A percentile compares a stretch with the other conserved stretches of the same genome.
phyloP scores from a whole-genome alignment of 2,888 invertebrate genomes.

The Lasioglossum malachurum region DNA sequence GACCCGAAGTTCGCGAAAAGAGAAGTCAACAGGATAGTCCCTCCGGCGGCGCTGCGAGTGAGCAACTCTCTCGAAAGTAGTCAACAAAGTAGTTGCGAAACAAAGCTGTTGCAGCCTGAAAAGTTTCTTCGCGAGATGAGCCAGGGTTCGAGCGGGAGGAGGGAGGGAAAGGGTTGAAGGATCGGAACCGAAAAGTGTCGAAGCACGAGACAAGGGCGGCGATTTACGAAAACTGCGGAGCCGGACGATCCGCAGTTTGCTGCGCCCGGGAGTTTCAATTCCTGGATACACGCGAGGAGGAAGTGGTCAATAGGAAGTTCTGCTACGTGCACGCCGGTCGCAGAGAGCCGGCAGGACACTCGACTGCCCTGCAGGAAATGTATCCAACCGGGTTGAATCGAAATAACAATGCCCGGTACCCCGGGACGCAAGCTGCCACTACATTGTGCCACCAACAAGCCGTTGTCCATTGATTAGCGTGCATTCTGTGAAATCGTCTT shows the following conservation, averaged over 20 bases:
- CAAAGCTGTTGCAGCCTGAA: constrained; percentile 19
- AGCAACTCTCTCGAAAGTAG: neutral
- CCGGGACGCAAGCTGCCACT: constrained; percentile 29
- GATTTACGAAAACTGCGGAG: constrained; percentile 22
- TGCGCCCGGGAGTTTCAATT: constrained; percentile 57
- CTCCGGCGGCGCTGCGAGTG: neutral
- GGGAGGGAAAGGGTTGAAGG: neutral
- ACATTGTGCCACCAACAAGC: constrained; percentile 35
- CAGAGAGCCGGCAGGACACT: constrained; percentile 34
- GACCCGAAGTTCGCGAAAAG: constrained; percentile 1
- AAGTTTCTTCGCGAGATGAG: neutral
- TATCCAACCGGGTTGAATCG: constrained; percentile 61
- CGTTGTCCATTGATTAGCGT: constrained; percentile 38
- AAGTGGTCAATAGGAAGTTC: constrained; percentile 72
- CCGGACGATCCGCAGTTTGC: constrained; percentile 7
- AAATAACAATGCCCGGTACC: constrained; percentile 59
- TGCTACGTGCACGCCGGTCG: constrained; percentile 43
- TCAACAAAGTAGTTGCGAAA: constrained; percentile 8
- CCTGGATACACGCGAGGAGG: constrained; percentile 45
- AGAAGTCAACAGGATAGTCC: constrained; percentile 11
- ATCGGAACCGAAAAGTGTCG: neutral
- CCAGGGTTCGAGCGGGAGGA: neutral
- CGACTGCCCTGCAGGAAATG: constrained; percentile 60
- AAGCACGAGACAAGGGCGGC: neutral
- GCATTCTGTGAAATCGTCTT: constrained; percentile 20